phyloP scores from a whole-genome alignment of 2,113 vertebrate genomes.

The Paralichthys olivaceus region DNA sequence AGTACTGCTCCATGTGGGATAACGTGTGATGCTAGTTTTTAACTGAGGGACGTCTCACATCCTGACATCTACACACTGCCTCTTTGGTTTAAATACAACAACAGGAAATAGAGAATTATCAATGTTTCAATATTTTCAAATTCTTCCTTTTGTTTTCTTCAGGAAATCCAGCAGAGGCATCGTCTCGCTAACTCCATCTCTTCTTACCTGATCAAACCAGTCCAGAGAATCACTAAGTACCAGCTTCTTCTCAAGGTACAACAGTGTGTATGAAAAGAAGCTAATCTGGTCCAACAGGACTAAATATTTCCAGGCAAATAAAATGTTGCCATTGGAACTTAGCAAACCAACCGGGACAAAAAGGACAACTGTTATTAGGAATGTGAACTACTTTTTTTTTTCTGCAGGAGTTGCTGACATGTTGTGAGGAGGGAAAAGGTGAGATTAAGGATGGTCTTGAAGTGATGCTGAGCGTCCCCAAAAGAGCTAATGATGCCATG shows the following conservation, averaged over 20 bases:
- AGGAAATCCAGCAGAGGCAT: conserved; percentile 98
- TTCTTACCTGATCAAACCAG: conserved; percentile 99
- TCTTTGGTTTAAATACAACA: no score
- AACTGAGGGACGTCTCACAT: no score
- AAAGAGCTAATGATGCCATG: conserved; percentile 98
- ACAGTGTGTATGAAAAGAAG: neutral
- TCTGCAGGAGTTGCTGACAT: conserved; percentile 92
- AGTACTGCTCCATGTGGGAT: neutral
- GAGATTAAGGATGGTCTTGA: conserved; percentile 99
- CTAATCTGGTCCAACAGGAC: neutral
- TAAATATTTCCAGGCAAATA: neutral
- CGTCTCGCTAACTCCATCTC: conserved; percentile 98
- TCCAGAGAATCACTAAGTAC: conserved; percentile 99
- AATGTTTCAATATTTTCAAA: no score
- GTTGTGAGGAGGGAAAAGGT: conserved; percentile 98
- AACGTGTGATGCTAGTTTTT: neutral
- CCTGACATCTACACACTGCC: no score
- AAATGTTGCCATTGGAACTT: neutral
- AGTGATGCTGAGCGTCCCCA: conserved; percentile 99
- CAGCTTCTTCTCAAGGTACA: conserved; percentile 96
- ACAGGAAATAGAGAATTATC: no score
- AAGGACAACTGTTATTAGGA: neutral
- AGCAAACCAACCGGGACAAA: neutral
- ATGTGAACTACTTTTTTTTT: neutral
- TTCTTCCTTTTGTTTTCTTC: conserved; percentile 18